Conservation (phyloP, 2,113 vertebrate genomes). For the Muntiacus muntjak region DNA sequence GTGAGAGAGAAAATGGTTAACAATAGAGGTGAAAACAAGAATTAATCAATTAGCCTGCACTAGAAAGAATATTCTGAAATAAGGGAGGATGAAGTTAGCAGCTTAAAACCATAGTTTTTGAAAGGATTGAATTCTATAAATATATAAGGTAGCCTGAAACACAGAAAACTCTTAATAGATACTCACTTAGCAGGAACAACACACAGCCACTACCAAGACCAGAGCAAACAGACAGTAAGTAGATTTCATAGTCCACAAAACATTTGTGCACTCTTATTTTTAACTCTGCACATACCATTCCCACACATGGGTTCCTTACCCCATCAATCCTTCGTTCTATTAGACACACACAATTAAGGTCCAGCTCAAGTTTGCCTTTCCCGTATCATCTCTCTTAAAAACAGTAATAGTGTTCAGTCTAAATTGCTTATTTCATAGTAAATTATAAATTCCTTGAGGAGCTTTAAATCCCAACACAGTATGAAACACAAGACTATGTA, state of each 20-base stretch:
- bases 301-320: background rate
- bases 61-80: background rate
- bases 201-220: background rate
- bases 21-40: background rate
- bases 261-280: background rate
- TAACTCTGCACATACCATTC: background rate
- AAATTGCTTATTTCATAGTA: background rate
- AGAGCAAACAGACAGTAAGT: background rate
- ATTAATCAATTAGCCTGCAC: background rate
- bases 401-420: background rate
- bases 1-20: background rate
- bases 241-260: background rate
- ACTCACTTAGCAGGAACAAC: background rate
- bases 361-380: background rate
- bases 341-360: background rate
- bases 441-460: slow-evolving; percentile 36
- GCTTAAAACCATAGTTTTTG: background rate
- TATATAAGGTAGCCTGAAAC: background rate
- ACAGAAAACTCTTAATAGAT: background rate
- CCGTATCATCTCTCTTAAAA: background rate
- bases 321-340: background rate
- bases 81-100: background rate
- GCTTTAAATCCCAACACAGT: background rate
- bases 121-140: background rate
- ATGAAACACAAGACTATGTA: background rate